These are phyloP conservation scores for Ormyrus labotus DNA, from an alignment of 2,888 invertebrate species.

Conservation along the genomic window DNA sequence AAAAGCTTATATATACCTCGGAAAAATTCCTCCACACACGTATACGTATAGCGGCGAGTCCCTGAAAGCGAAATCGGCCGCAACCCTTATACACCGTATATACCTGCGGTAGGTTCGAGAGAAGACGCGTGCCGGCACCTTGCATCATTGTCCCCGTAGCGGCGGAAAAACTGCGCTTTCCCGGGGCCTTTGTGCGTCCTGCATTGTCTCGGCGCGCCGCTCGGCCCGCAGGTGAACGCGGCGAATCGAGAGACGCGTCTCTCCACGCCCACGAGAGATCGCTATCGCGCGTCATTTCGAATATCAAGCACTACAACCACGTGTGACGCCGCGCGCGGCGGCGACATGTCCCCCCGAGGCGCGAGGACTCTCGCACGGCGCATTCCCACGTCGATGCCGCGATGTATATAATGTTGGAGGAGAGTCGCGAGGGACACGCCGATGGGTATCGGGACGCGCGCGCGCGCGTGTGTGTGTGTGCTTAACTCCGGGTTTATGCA, in stretches of 20 bases:
- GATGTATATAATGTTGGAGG: no score
- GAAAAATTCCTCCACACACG: no score
- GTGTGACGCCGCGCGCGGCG: background rate
- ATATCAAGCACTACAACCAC: slow-evolving; percentile 18
- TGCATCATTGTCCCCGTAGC: slow-evolving; percentile 34
- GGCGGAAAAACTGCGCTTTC: slow-evolving; percentile 20
- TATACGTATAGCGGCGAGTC: no score
- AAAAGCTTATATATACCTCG: background rate
- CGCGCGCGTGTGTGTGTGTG: background rate
- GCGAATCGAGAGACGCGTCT: background rate
- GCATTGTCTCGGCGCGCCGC: slow-evolving; percentile 30
- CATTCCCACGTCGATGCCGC: slow-evolving; percentile 34
- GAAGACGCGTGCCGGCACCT: slow-evolving; percentile 42
- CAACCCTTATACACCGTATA: slow-evolving; percentile 36
- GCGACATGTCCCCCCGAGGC: background rate
- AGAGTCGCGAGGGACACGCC: no score
- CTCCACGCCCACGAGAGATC: slow-evolving; percentile 35
- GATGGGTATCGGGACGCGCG: no score
- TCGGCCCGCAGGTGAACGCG: slow-evolving; percentile 44
- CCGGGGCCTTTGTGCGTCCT: background rate
- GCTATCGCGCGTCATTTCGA: slow-evolving; percentile 32
- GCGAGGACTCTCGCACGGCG: background rate
- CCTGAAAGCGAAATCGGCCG: slow-evolving; percentile 2
- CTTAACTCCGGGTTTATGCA: slow-evolving; percentile 26
- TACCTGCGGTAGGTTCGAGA: slow-evolving; percentile 7